These are phyloP conservation scores for Melanargia galathea DNA, from an alignment of 2,888 invertebrate species.

Conservation along the genomic window DNA sequence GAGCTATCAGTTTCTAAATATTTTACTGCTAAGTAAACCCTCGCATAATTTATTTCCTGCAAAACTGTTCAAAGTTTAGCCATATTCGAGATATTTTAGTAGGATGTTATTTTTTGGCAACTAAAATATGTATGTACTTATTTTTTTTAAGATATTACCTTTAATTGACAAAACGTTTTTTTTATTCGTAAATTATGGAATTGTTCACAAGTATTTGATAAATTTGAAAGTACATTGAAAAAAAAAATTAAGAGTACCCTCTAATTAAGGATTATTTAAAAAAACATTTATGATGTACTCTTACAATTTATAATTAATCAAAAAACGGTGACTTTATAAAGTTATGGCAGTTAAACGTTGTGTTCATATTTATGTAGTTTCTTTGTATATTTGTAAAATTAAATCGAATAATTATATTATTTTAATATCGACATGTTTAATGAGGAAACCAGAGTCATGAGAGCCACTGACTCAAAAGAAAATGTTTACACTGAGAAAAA, in stretches of 20 bases:
- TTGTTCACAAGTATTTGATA: constrained; percentile 2
- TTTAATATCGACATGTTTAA: neutral
- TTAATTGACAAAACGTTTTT: neutral
- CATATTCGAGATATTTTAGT: constrained; percentile 14
- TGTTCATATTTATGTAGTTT: constrained; percentile 72
- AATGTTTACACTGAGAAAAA: no score
- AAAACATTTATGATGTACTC: constrained; percentile 1
- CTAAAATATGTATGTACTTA: neutral
- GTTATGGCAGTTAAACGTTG: constrained; percentile 36
- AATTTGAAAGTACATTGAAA: neutral
- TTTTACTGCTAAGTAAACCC: constrained; percentile 5
- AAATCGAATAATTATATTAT: constrained; percentile 19
- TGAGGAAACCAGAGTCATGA: neutral
- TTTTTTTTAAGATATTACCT: neutral
- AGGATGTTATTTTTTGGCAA: constrained; percentile 5
- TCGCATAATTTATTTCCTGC: neutral
- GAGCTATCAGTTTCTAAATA: no score
- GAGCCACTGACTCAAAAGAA: no score
- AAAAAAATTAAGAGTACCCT: neutral
- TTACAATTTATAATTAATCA: constrained; percentile 43
- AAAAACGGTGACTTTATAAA: constrained; percentile 12
- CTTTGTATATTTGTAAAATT: constrained; percentile 57
- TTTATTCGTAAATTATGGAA: constrained; percentile 2
- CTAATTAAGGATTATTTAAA: constrained; percentile 4
- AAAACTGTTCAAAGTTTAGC: constrained; percentile 11